Percentiles rank a stretch among this genome's conserved stretches.
These are phyloP conservation scores for Leuciscus waleckii DNA, from an alignment of 2,797 vertebrate genomes.

Conservation along the genomic window DNA sequence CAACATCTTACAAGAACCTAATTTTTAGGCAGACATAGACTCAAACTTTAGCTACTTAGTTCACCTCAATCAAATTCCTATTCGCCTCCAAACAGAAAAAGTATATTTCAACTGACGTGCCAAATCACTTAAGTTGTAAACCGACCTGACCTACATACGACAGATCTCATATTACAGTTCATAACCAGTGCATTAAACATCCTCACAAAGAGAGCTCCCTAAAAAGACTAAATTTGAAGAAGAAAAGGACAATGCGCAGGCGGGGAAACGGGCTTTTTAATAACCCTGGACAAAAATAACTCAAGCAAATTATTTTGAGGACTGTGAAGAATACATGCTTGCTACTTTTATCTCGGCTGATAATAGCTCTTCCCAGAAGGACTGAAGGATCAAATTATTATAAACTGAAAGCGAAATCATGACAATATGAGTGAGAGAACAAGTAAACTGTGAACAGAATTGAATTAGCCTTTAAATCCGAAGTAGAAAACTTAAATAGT, in stretches of 20 bases:
- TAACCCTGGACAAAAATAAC: background rate
- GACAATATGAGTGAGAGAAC: too few relatives aligned
- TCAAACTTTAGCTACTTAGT: background rate
- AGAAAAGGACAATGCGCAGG: background rate
- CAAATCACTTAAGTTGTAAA: constrained; percentile 40
- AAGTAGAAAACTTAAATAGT: background rate
- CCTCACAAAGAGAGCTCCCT: constrained; percentile 5
- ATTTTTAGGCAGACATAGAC: background rate
- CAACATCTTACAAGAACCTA: background rate
- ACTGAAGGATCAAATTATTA: background rate
- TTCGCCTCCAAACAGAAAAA: background rate
- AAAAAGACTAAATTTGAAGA: background rate
- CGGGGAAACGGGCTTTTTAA: background rate
- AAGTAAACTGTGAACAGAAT: background rate
- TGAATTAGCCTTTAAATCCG: background rate
- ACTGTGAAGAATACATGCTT: background rate
- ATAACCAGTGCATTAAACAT: constrained; percentile 51
- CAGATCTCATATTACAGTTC: constrained; percentile 52
- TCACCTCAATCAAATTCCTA: background rate
- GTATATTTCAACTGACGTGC: background rate
- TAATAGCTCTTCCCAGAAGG: background rate
- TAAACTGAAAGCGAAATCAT: constrained; percentile 14
- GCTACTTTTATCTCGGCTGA: background rate
- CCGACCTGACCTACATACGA: constrained; percentile 62
- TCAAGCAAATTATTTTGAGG: background rate